These are phyloP conservation scores for Drosophila yakuba DNA, from an alignment of 1,140 invertebrate genomes.

Conservation along the genomic window DNA sequence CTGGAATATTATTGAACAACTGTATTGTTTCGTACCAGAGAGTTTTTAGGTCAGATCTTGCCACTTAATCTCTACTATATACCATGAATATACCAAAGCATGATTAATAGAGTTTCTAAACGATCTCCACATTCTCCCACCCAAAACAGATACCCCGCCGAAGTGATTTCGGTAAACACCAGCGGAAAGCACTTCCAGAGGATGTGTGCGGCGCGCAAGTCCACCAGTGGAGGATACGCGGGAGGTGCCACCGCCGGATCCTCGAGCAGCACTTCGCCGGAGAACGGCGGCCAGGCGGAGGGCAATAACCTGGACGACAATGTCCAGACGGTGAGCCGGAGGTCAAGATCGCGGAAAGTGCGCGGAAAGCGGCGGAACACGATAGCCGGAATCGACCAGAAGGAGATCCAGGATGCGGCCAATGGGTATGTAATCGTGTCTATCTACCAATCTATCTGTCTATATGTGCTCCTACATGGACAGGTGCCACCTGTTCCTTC, in stretches of 20 bases:
- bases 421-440: slow-evolving; percentile 89
- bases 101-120: slow-evolving; percentile 15
- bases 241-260: slow-evolving; percentile 68
- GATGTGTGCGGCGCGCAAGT: slow-evolving; percentile 93
- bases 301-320: slow-evolving; percentile 83
- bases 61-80: background rate
- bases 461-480: slow-evolving; percentile 1
- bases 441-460: slow-evolving; percentile 5
- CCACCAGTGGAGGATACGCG: slow-evolving; percentile 86
- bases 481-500: slow-evolving; percentile 23
- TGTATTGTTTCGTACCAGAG: background rate
- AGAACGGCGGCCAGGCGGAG: slow-evolving; percentile 74
- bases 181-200: slow-evolving; percentile 93
- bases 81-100: background rate
- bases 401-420: slow-evolving; percentile 92
- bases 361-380: slow-evolving; percentile 94
- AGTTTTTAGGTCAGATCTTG: background rate
- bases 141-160: slow-evolving; percentile 90
- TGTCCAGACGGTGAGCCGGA: slow-evolving; percentile 88
- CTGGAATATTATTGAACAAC: background rate
- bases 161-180: slow-evolving; percentile 94
- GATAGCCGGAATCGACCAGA: slow-evolving; percentile 94
- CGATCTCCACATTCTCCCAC: background rate
- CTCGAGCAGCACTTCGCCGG: slow-evolving; percentile 84
- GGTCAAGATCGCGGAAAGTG: slow-evolving; percentile 90